These are phyloP conservation scores for Drosophila gunungcola DNA, from an alignment of 1,140 invertebrate genomes.

Conservation along the genomic window DNA sequence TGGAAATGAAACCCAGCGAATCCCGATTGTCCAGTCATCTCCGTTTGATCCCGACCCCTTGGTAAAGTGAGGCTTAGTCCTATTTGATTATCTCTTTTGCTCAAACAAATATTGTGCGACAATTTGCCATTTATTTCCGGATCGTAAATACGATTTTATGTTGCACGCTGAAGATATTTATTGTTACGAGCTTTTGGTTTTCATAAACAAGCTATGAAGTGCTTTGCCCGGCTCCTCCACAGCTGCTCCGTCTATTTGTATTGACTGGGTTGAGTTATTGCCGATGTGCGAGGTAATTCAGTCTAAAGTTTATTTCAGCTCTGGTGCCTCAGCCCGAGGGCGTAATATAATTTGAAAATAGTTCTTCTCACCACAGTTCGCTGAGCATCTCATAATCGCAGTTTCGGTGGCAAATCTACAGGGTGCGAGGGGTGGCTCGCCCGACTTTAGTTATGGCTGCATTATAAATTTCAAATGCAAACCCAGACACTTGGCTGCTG, in stretches of 20 bases:
- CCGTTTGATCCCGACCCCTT: conserved; percentile 10
- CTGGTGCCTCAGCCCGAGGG: conserved; percentile 25
- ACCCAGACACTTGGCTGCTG: conserved; percentile 53
- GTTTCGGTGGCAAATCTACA: conserved; percentile 60
- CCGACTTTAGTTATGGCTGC: conserved; percentile 64
- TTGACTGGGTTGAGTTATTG: conserved; percentile 30
- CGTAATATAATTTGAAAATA: conserved; percentile 50
- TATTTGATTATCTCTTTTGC: conserved; percentile 35
- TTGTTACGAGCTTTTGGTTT: conserved; percentile 43
- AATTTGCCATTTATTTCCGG: conserved; percentile 57
- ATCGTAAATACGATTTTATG: conserved; percentile 55
- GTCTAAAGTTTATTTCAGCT: conserved; percentile 25
- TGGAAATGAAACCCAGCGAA: conserved; percentile 16
- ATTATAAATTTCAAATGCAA: conserved; percentile 79
- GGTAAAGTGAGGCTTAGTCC: conserved; percentile 2
- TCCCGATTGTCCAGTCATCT: conserved; percentile 35
- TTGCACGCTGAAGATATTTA: conserved; percentile 43
- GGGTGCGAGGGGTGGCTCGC: conserved; percentile 1
- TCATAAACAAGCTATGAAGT: conserved; percentile 41
- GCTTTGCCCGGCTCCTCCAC: conserved; percentile 1
- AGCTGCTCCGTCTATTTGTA: conserved; percentile 40
- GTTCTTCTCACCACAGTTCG: conserved; percentile 56
- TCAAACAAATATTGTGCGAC: conserved; percentile 54
- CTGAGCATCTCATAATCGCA: conserved; percentile 66
- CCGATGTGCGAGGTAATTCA: conserved; percentile 23